phyloP scores from a whole-genome alignment of 1,140 invertebrate species.

The Drosophila equinoxialis region DNA sequence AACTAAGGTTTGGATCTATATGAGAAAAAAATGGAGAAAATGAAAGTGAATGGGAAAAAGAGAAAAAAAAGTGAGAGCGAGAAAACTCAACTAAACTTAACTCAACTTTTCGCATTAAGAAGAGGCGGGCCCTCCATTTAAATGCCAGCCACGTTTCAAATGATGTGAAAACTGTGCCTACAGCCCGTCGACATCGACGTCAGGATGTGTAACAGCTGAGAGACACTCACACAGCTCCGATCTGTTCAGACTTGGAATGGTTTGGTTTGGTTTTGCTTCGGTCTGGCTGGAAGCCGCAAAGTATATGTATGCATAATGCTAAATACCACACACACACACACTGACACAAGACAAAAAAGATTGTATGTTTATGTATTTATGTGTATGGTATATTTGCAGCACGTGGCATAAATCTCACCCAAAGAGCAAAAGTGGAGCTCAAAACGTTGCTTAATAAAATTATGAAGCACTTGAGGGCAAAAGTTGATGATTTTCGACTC shows the following conservation, averaged over 20 bases:
- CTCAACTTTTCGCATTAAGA: slow-evolving; percentile 39
- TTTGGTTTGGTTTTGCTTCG: background rate
- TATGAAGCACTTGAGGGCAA: slow-evolving; percentile 50
- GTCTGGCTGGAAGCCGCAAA: slow-evolving; percentile 28
- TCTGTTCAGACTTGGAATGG: background rate
- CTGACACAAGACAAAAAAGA: background rate
- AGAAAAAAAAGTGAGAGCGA: slow-evolving; percentile 15
- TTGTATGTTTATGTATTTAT: slow-evolving; percentile 5
- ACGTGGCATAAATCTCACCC: slow-evolving; percentile 63
- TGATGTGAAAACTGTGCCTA: slow-evolving; percentile 64
- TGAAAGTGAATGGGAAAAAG: slow-evolving; percentile 7
- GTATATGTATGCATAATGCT: slow-evolving; percentile 1
- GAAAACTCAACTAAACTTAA: slow-evolving; percentile 8
- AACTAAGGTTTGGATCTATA: slow-evolving; percentile 33
- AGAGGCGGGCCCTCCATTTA: slow-evolving; percentile 40
- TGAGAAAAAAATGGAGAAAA: background rate
- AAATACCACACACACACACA: slow-evolving; percentile 1
- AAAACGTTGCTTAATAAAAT: slow-evolving; percentile 61
- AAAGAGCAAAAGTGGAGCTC: slow-evolving; percentile 8
- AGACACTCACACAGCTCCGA: slow-evolving; percentile 2
- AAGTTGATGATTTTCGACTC: slow-evolving; percentile 48
- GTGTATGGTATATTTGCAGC: slow-evolving; percentile 44
- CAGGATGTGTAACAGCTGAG: slow-evolving; percentile 16
- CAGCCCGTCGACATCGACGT: slow-evolving; percentile 13
- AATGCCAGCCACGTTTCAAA: slow-evolving; percentile 67